Evolutionary conservation across 2,888 invertebrate species (phyloP).

Genomic region (Hymenopus coronatus): DNA sequence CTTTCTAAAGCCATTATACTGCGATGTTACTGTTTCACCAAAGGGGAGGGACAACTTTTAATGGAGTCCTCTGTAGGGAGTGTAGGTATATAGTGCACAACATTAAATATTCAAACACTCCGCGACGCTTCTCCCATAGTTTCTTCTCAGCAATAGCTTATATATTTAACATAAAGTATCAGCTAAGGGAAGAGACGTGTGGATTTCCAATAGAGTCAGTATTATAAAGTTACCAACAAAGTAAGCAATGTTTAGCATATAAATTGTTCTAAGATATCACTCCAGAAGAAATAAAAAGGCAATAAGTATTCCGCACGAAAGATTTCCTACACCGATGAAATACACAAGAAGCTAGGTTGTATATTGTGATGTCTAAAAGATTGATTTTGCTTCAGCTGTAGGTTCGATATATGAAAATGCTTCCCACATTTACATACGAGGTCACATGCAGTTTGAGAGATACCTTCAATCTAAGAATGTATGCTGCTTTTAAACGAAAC

Average conservation of each 20-base stretch:
- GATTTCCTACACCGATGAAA: not conserved
- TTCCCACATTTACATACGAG: not conserved
- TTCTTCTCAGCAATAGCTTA: not conserved
- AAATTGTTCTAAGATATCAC: constrained; percentile 11
- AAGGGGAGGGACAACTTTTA: not conserved
- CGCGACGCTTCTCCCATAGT: not conserved
- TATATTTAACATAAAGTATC: not conserved
- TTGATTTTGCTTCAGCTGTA: not conserved
- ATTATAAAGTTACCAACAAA: not conserved
- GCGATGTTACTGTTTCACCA: not conserved
- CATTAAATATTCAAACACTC: constrained; percentile 1
- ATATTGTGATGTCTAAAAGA: not conserved
- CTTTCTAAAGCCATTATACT: constrained; percentile 6
- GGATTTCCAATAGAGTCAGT: not conserved
- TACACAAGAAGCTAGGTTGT: not conserved
- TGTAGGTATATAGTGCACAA: not conserved
- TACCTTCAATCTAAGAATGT: not conserved
- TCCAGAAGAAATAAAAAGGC: constrained; percentile 2
- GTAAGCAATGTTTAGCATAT: constrained; percentile 13
- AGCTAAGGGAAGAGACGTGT: not conserved
- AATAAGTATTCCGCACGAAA: not conserved
- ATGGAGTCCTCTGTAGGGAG: constrained; percentile 3
- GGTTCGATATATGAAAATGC: not conserved
- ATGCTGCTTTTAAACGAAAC: not conserved
- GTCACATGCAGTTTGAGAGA: not conserved